Evolutionary conservation across 2,888 invertebrate genomes (phyloP), one percentile per base, ranked within the genome.

Genomic region (Pterostichus niger): DNA sequence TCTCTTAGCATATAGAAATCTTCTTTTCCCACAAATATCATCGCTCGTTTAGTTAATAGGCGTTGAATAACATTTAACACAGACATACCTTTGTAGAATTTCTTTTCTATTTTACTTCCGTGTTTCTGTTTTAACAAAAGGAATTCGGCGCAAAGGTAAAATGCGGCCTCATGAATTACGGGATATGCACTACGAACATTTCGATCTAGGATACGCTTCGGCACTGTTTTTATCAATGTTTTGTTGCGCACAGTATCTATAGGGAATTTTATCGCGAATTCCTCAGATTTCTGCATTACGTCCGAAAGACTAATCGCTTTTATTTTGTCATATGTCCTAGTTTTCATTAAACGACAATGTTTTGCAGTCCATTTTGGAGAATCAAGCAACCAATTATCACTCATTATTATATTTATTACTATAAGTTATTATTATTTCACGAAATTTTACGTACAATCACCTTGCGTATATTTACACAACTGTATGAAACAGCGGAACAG

Each of bases 141-240:
- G 88, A 94, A 95, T 84, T 92, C 91, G 6, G 93, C 91, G 88
- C 93, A 93, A 1, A 95, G 88, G 1, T 91, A 88, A 2, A 95
- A 84, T 7, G 93, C 93, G 73, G 93, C 91, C 87, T 95, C 95
- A 85, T 95, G 95, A 84, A 95, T 90, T 1, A 95, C 84, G 0
- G 95, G 94, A 87, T 95, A 95, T 0, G 92, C 93, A 0, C 94
- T 94, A 0, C 90, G 89, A 56, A 92, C 91, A 85, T 92, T 92
- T 83, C 88, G 89, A 83, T 87, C 86, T 15, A 89, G 84, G 77
- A 85, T 85, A 31, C 85, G 83, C 61, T 84, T 54, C 6, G 77
- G 31, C 6, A 87, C 84, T 11, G 81, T 44, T 59, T 83, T 80
- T 84, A 86, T 86, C 61, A 88, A 84, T n/a, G 75, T 84, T 82